Conservation (phyloP, 1,140 invertebrate species). For the Caerostris darwini region DNA sequence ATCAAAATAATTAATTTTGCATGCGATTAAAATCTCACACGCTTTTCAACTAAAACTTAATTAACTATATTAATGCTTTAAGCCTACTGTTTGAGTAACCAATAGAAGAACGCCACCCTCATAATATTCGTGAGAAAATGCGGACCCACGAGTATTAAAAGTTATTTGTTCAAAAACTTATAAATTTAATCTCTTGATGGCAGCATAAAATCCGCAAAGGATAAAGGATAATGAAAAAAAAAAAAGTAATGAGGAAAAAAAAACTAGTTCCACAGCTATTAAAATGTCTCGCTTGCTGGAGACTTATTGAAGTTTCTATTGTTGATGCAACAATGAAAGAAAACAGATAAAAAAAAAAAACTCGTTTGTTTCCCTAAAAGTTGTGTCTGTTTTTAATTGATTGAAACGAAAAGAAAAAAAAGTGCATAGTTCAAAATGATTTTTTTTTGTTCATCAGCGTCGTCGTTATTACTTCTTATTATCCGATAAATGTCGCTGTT, state of each 20-base stretch:
- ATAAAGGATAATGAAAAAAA: no score
- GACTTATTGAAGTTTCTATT: neutral
- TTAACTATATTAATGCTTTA: constrained; percentile 38
- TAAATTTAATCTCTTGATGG: constrained; percentile 32
- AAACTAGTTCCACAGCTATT: neutral
- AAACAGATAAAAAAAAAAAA: neutral
- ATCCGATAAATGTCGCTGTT: neutral
- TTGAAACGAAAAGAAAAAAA: neutral
- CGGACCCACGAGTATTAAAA: constrained; percentile 18
- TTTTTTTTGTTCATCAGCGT: neutral
- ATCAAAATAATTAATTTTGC: constrained; percentile 45
- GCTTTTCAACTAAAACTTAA: constrained; percentile 30
- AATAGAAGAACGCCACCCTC: neutral
- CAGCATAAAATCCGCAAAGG: neutral
- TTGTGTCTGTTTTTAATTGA: neutral
- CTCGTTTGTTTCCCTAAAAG: neutral
- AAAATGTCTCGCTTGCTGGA: constrained; percentile 15
- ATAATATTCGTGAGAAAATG: constrained; percentile 17
- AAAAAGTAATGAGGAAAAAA: neutral
- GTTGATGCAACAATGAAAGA: constrained; percentile 2
- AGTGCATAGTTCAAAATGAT: neutral
- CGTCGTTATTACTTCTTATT: no score
- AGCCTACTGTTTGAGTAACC: constrained; percentile 33
- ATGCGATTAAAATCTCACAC: neutral
- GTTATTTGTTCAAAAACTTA: constrained; percentile 31